These are phyloP conservation scores for Dreissena polymorpha DNA, from an alignment of 1,140 invertebrate genomes.

Conservation along the genomic window DNA sequence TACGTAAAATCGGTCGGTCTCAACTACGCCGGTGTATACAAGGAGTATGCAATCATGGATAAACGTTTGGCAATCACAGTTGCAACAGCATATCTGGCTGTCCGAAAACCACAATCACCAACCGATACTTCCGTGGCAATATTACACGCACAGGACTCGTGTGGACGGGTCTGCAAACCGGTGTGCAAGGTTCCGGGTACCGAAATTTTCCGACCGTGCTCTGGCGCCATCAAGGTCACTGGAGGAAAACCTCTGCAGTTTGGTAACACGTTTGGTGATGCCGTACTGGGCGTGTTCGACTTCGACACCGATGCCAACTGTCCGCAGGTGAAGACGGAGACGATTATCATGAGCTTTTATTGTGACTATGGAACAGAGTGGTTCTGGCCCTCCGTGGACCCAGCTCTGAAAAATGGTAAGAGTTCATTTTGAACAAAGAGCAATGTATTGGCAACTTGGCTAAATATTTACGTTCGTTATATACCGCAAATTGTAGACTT, in stretches of 20 bases:
- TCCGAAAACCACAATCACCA: constrained; percentile 61
- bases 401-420: background rate
- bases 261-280: constrained; percentile 67
- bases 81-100: constrained; percentile 68
- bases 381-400: constrained; percentile 63
- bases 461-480: no score
- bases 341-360: constrained; percentile 71
- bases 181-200: constrained; percentile 64
- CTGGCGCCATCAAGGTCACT: constrained; percentile 64
- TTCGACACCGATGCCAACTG: constrained; percentile 61
- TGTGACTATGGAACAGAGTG: constrained; percentile 73
- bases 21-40: constrained; percentile 73
- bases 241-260: constrained; percentile 59
- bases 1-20: constrained; percentile 69
- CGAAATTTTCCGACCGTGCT: constrained; percentile 61
- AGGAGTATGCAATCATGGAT: constrained; percentile 73
- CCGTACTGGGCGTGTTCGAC: constrained; percentile 66
- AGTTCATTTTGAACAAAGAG: no score
- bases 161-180: constrained; percentile 70
- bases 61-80: constrained; percentile 67
- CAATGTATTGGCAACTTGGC: no score
- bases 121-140: constrained; percentile 58
- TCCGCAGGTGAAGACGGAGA: constrained; percentile 61
- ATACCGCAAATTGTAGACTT: no score
- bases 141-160: constrained; percentile 70